phyloP scores from a whole-genome alignment of 2,113 vertebrate species.

The Hippocampus comes region DNA sequence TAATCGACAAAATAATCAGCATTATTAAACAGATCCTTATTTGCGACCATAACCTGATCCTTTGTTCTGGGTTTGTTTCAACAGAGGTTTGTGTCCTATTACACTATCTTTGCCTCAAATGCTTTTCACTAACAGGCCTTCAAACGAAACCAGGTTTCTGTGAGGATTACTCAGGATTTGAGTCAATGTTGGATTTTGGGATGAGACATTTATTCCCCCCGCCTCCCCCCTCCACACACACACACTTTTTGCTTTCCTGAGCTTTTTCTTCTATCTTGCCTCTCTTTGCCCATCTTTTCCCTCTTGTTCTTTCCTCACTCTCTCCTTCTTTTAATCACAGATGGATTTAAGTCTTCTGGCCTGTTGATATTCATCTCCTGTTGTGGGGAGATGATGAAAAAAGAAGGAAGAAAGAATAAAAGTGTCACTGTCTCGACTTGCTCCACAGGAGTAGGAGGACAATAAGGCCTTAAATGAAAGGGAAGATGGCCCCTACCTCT shows the following conservation, averaged over 20 bases:
- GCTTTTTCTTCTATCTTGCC: conserved; percentile 46
- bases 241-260: conserved; percentile 24
- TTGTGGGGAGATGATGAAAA: conserved; percentile 18
- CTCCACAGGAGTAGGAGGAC: conserved; percentile 48
- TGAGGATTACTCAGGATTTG: conserved; percentile 71
- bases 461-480: conserved; percentile 55
- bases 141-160: conserved; percentile 56
- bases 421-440: conserved; percentile 44
- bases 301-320: conserved; percentile 23
- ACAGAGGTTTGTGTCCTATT: conserved; percentile 37
- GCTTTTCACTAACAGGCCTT: conserved; percentile 61
- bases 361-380: conserved; percentile 51
- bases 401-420: conserved; percentile 30
- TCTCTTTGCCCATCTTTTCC: conserved; percentile 19
- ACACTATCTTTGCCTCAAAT: conserved; percentile 25
- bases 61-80: conserved; percentile 37
- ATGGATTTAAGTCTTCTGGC: conserved; percentile 54
- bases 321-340: conserved; percentile 47
- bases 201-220: conserved; percentile 54
- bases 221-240: too few species aligned
- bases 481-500: conserved; percentile 20
- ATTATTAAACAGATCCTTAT: too few species aligned
- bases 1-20: too few species aligned
- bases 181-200: conserved; percentile 67
- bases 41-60: conserved; percentile 10